Evolutionary conservation across 2,888 invertebrate genomes (phyloP).

Genomic region (Rhaphigaster nebulosa): DNA sequence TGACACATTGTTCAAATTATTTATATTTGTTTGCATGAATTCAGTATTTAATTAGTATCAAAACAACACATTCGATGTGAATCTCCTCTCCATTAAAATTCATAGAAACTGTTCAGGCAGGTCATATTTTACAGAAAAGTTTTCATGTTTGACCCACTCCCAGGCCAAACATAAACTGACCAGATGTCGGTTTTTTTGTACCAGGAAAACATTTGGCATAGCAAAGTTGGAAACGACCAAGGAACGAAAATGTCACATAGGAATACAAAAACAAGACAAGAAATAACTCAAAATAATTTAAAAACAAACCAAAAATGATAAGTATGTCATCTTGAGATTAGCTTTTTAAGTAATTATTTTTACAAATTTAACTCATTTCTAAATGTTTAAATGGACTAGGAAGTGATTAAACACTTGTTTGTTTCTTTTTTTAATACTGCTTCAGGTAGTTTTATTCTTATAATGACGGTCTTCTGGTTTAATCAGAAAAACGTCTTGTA

Average conservation of each 20-base stretch:
- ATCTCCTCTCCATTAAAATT: neutral
- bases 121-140: neutral
- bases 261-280: neutral
- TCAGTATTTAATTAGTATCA: neutral
- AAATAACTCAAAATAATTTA: neutral
- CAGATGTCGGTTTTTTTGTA: neutral
- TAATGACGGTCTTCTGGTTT: too few species aligned
- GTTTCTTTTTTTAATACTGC: too few species aligned
- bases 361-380: too few species aligned
- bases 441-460: too few species aligned
- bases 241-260: neutral
- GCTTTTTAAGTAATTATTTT: too few species aligned
- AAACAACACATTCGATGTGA: neutral
- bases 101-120: neutral
- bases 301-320: neutral
- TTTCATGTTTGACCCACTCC: neutral
- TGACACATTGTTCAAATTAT: too few species aligned
- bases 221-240: neutral
- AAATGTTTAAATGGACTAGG: too few species aligned
- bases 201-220: neutral
- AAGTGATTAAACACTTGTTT: too few species aligned
- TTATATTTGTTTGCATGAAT: too few species aligned
- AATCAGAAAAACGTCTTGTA: too few species aligned
- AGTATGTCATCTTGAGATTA: too few species aligned
- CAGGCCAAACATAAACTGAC: neutral